These are phyloP conservation scores for Scaptomyza parva DNA, from an alignment of 2,888 invertebrate genomes.

Conservation along the genomic window DNA sequence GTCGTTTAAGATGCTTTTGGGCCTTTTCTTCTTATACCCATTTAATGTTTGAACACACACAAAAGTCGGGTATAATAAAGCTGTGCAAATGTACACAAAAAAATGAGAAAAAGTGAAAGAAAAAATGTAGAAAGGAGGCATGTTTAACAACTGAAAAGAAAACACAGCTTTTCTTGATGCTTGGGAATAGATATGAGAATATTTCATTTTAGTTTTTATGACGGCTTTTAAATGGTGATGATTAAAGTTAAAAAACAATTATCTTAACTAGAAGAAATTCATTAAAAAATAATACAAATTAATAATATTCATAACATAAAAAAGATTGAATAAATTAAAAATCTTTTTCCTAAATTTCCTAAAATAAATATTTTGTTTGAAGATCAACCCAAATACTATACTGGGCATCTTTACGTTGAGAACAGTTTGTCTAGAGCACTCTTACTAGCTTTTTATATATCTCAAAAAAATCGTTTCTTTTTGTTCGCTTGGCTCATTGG, in stretches of 20 bases:
- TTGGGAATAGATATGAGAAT: background rate
- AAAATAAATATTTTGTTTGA: background rate
- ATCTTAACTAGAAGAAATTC: too few relatives aligned
- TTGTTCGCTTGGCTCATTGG: slow-evolving; percentile 25
- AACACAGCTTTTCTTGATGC: background rate
- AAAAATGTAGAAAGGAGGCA: background rate
- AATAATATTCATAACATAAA: too few relatives aligned
- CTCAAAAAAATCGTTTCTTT: slow-evolving; percentile 10
- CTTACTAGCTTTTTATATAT: background rate
- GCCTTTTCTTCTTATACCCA: slow-evolving; percentile 29
- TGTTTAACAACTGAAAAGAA: background rate
- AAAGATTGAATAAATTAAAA: too few relatives aligned
- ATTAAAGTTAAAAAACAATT: too few relatives aligned
- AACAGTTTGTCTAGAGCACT: background rate
- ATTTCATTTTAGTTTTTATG: too few relatives aligned
- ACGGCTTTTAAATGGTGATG: too few relatives aligned
- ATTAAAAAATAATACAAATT: too few relatives aligned
- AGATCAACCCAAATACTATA: background rate
- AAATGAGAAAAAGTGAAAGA: background rate
- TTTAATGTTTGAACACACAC: too few relatives aligned
- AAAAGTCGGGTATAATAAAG: slow-evolving; percentile 4
- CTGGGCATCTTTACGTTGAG: slow-evolving; percentile 3
- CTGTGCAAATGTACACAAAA: background rate
- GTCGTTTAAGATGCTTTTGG: slow-evolving; percentile 78
- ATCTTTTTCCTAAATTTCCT: too few relatives aligned